These are phyloP conservation scores for Liparis tanakae DNA, from an alignment of 2,797 vertebrate species.

Conservation along the genomic window DNA sequence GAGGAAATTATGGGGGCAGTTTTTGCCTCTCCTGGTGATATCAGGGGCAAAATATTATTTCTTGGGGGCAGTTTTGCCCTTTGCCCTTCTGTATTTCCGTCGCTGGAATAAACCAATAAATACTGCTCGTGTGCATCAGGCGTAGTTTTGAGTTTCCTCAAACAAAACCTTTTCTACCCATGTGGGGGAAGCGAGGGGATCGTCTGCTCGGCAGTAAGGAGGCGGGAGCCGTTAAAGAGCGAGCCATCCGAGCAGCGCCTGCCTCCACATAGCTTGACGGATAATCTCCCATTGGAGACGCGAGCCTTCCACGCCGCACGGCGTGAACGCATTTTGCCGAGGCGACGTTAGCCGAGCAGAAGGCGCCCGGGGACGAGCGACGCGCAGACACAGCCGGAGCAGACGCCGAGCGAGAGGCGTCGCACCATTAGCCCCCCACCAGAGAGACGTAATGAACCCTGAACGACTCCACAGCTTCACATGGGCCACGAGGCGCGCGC, in stretches of 20 bases:
- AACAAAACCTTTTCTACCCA: conserved; percentile 17
- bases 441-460: conserved; percentile 71
- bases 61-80: no score
- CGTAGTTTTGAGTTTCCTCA: no score
- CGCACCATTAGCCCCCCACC: conserved; percentile 71
- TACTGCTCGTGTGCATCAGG: no score
- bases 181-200: not conserved
- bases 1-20: no score
- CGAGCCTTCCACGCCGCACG: conserved; percentile 41
- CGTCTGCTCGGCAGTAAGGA: conserved; percentile 9
- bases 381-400: conserved; percentile 41
- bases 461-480: conserved; percentile 58
- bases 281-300: conserved; percentile 57
- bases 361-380: conserved; percentile 30
- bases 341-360: conserved; percentile 50
- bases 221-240: conserved; percentile 22
- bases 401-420: conserved; percentile 55
- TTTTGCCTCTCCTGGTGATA: no score
- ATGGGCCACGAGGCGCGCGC: conserved; percentile 49
- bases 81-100: no score
- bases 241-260: conserved; percentile 28
- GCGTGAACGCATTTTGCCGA: conserved; percentile 63
- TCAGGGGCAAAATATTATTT: no score
- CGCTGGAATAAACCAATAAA: no score
- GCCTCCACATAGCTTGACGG: conserved; percentile 46